Percentiles rank a stretch among this genome's conserved stretches.
phyloP scores from a whole-genome alignment of 2,888 invertebrate genomes.

The Abrostola tripartita region DNA sequence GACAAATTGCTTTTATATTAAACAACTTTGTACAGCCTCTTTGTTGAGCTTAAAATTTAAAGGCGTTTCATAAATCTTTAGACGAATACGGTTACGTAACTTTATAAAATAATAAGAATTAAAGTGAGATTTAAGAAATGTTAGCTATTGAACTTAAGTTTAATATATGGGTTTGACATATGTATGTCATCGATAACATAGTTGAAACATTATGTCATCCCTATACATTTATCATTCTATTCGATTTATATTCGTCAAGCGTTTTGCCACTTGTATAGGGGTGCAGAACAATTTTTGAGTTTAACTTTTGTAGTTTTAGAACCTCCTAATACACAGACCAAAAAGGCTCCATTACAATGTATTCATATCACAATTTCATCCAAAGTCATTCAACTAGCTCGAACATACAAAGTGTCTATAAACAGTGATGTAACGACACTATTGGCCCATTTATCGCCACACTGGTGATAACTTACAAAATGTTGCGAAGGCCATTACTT shows the following conservation, averaged over 20 bases:
- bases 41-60: conserved; percentile 20
- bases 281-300: too few relatives aligned
- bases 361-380: neutral
- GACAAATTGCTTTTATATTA: conserved; percentile 57
- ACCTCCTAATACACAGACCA: neutral
- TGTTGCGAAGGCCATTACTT: neutral
- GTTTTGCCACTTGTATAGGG: too few relatives aligned
- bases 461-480: neutral
- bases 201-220: too few relatives aligned
- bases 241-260: too few relatives aligned
- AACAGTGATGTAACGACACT: neutral
- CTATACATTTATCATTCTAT: too few relatives aligned
- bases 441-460: neutral
- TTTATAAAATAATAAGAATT: conserved; percentile 6
- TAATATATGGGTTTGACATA: too few relatives aligned
- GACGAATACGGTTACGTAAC: conserved; percentile 9
- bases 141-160: too few relatives aligned
- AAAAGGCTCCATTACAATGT: neutral
- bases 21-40: conserved; percentile 37
- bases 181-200: too few relatives aligned
- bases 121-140: too few relatives aligned
- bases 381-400: neutral
- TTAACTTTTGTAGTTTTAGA: conserved; percentile 9
- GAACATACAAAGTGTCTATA: neutral
- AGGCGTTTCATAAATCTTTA: conserved; percentile 30